phyloP scores from a whole-genome alignment of 2,888 invertebrate genomes.

The Morpho achilles region DNA sequence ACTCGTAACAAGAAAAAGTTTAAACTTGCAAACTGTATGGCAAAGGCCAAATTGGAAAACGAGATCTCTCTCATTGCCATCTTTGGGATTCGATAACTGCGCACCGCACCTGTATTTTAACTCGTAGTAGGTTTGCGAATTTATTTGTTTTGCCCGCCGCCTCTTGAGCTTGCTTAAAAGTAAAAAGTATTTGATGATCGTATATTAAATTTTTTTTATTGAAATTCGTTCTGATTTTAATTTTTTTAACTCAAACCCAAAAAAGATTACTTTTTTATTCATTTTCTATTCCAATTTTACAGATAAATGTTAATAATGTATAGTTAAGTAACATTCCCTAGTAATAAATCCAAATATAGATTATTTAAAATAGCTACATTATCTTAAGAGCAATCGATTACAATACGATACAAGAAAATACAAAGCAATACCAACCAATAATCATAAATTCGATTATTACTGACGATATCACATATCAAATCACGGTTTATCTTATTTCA shows the following conservation, averaged over 20 bases:
- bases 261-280: too few species aligned
- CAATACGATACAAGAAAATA: slow-evolving; percentile 1
- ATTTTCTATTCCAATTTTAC: too few species aligned
- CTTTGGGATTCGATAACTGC: slow-evolving; percentile 39
- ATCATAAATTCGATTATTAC: slow-evolving; percentile 6
- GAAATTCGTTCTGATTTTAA: too few species aligned
- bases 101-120: slow-evolving; percentile 23
- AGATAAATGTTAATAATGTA: too few species aligned
- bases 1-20: slow-evolving; percentile 25
- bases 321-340: not conserved
- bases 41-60: slow-evolving; percentile 45
- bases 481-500: slow-evolving; percentile 16
- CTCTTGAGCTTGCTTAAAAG: slow-evolving; percentile 18
- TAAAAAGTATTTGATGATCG: too few species aligned
- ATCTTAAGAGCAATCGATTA: not conserved
- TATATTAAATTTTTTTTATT: too few species aligned
- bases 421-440: slow-evolving; percentile 1
- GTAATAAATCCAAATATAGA: not conserved
- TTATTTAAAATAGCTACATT: not conserved
- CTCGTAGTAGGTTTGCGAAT: slow-evolving; percentile 18
- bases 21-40: slow-evolving; percentile 32
- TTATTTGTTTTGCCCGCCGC: slow-evolving; percentile 25
- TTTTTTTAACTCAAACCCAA: too few species aligned
- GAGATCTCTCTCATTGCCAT: slow-evolving; percentile 50
- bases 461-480: slow-evolving; percentile 7